Evolutionary conservation across 2,888 invertebrate genomes (phyloP).

Genomic region (Athrips mouffetella): DNA sequence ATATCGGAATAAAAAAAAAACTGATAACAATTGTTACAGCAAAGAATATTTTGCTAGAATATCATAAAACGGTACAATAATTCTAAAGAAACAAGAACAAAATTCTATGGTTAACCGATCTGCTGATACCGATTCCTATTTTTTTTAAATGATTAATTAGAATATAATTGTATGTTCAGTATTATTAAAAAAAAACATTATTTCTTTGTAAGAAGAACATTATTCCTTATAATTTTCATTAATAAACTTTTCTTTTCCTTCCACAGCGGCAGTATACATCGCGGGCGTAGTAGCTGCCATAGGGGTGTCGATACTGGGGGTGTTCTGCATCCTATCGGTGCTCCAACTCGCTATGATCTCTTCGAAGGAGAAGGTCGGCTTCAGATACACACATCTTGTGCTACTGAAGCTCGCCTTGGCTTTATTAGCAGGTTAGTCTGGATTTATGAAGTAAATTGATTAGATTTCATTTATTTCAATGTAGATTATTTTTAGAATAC

Average conservation of each 20-base stretch:
- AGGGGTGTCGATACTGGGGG: slow-evolving; percentile 84
- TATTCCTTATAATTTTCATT: not conserved
- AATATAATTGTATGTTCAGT: no score
- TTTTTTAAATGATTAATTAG: no score
- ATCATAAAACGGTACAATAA: no score
- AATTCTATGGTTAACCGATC: no score
- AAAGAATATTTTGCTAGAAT: no score
- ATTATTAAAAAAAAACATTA: no score
- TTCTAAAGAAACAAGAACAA: no score
- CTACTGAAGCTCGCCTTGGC: slow-evolving; percentile 88
- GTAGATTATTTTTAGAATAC: no score
- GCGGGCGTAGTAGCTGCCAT: slow-evolving; percentile 89
- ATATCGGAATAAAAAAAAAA: no score
- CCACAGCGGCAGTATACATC: slow-evolving; percentile 87
- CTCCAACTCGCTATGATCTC: slow-evolving; percentile 93
- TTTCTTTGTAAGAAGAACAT: not conserved
- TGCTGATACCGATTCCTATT: no score
- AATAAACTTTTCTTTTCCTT: slow-evolving; percentile 7
- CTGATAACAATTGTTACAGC: no score
- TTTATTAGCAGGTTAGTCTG: slow-evolving; percentile 85
- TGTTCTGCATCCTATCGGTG: slow-evolving; percentile 88
- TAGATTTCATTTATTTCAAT: no score
- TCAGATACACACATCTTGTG: slow-evolving; percentile 87
- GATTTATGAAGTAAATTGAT: not conserved
- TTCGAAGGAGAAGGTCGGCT: slow-evolving; percentile 87